Conservation (phyloP, 2,888 invertebrate species). For the Andrena praecox region DNA sequence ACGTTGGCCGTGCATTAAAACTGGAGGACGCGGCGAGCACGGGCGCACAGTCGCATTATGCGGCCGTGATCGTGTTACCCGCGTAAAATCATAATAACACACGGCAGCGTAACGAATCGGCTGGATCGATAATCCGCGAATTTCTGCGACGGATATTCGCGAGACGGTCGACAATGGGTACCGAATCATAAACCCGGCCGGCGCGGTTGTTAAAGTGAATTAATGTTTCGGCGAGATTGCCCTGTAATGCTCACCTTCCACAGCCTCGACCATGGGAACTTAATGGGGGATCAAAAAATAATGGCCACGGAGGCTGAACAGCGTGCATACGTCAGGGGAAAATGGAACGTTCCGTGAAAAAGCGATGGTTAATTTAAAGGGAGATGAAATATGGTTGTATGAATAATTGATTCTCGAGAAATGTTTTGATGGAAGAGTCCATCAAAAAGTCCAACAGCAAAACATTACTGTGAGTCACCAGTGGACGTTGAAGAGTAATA, state of each 20-base stretch:
- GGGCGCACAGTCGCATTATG: not conserved
- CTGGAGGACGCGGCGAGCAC: not conserved
- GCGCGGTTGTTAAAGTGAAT: slow-evolving; percentile 48
- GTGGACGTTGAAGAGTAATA: no score
- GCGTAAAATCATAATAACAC: slow-evolving; percentile 43
- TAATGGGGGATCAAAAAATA: slow-evolving; percentile 34
- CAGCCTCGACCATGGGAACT: slow-evolving; percentile 3
- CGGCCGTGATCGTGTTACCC: slow-evolving; percentile 38
- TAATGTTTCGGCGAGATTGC: slow-evolving; percentile 44
- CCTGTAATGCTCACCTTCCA: slow-evolving; percentile 13
- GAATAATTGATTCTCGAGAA: not conserved
- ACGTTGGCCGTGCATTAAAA: slow-evolving; percentile 27
- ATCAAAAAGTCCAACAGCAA: no score
- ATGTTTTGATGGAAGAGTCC: no score
- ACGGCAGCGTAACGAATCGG: slow-evolving; percentile 15
- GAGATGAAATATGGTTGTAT: not conserved
- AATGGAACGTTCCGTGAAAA: not conserved
- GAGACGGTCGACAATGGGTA: slow-evolving; percentile 35
- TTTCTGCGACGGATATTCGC: slow-evolving; percentile 22
- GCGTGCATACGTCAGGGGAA: not conserved
- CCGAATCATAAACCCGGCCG: slow-evolving; percentile 46
- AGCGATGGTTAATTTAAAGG: slow-evolving; percentile 6
- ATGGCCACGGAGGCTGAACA: not conserved
- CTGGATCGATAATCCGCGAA: slow-evolving; percentile 49
- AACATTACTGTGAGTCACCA: no score